Conservation (phyloP, 2,113 vertebrate species). For the Trematocara unimaculatum region DNA sequence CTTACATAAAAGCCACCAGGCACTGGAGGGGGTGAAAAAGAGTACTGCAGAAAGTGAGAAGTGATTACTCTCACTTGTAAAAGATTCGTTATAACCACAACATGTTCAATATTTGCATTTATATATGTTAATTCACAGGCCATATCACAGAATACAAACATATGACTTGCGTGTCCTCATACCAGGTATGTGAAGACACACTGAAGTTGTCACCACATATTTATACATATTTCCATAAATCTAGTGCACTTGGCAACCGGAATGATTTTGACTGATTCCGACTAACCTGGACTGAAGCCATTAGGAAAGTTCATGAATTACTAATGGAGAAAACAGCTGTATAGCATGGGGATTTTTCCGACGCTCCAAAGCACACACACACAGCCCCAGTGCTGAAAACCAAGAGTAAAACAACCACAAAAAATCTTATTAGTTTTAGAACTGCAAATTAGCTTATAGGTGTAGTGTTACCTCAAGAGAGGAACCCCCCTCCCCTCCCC, state of each 20-base stretch:
- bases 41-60: neutral
- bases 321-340: slow-evolving; percentile 37
- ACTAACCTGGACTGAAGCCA: neutral
- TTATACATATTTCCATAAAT: neutral
- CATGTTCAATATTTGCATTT: neutral
- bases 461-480: slow-evolving; percentile 53
- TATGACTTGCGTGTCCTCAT: neutral
- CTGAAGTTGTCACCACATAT: neutral
- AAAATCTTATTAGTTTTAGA: slow-evolving; percentile 30
- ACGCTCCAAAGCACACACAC: neutral
- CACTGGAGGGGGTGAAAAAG: neutral
- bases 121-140: neutral
- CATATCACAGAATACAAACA: neutral
- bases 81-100: neutral
- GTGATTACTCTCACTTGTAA: neutral
- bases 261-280: neutral
- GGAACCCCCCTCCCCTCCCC: slow-evolving; percentile 14
- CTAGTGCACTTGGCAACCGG: neutral
- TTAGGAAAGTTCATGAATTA: neutral
- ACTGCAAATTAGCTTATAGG: slow-evolving; percentile 59
- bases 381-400: neutral
- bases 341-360: neutral
- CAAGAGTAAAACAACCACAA: slow-evolving; percentile 18
- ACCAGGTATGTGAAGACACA: neutral
- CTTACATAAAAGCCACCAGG: neutral